phyloP scores from a whole-genome alignment of 2,113 vertebrate species.

The Cromileptes altivelis region DNA sequence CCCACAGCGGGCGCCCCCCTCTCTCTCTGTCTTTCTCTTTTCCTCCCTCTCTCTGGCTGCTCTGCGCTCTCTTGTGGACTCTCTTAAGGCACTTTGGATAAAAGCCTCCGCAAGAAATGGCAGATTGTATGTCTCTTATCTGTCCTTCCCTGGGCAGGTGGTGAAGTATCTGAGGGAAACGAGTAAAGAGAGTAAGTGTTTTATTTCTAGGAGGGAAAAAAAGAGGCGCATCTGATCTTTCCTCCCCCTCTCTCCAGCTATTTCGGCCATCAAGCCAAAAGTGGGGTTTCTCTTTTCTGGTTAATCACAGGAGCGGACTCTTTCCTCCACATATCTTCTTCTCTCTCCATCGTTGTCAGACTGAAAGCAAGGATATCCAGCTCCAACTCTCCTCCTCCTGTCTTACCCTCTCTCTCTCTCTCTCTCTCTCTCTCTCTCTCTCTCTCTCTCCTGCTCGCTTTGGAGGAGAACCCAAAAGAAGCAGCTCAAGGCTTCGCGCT shows the following conservation, averaged over 20 bases:
- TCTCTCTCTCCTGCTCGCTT: not conserved
- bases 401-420: too few species aligned
- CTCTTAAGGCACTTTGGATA: conserved; percentile 64
- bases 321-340: conserved; percentile 1
- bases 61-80: conserved; percentile 60
- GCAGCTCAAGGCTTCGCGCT: conserved; percentile 25
- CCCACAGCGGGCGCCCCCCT: not conserved
- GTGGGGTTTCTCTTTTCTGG: conserved; percentile 36
- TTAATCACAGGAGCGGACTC: conserved; percentile 33
- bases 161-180: conserved; percentile 44
- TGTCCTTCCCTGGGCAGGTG: conserved; percentile 44
- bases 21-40: conserved; percentile 3
- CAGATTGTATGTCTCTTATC: conserved; percentile 52
- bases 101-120: conserved; percentile 59
- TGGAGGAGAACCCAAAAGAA: conserved; percentile 44
- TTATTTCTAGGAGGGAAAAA: not conserved
- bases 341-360: conserved; percentile 1
- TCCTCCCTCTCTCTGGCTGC: conserved; percentile 15
- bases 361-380: not conserved
- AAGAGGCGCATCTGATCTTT: conserved; percentile 14
- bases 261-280: conserved; percentile 41
- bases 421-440: too few species aligned
- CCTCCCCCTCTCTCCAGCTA: not conserved
- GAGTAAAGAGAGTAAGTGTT: conserved; percentile 4
- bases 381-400: not conserved